phyloP scores from a whole-genome alignment of 2,797 vertebrate genomes.

The Clarias platycephalus region DNA sequence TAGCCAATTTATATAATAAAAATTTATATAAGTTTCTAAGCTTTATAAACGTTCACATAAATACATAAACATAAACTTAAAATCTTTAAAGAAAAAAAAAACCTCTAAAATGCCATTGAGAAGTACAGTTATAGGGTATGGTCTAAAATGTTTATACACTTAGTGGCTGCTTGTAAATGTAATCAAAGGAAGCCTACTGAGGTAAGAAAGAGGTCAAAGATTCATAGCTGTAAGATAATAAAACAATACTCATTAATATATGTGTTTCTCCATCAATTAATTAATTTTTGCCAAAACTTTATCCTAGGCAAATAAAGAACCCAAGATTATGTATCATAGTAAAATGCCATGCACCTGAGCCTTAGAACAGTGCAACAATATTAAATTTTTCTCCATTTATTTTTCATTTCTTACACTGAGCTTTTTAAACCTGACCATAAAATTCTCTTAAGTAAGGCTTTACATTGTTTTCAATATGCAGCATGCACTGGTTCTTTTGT shows the following conservation, averaged over 20 bases:
- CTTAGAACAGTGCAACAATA: constrained; percentile 17
- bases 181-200: constrained; percentile 20
- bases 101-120: constrained; percentile 49
- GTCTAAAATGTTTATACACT: constrained; percentile 49
- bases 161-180: constrained; percentile 46
- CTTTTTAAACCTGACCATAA: background rate
- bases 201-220: constrained; percentile 24
- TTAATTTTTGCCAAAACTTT: constrained; percentile 40
- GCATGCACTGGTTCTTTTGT: constrained; percentile 4
- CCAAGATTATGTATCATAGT: background rate
- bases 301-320: background rate
- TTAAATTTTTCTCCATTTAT: constrained; percentile 8
- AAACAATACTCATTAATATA: constrained; percentile 24
- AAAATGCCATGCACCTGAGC: constrained; percentile 26
- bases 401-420: background rate
- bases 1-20: constrained; percentile 6
- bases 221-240: constrained; percentile 37
- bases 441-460: constrained; percentile 20
- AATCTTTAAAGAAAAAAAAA: background rate
- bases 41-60: background rate
- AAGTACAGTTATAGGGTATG: constrained; percentile 53
- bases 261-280: background rate
- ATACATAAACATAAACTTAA: background rate
- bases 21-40: constrained; percentile 3
- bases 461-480: background rate